These are phyloP conservation scores for Drosophila borealis DNA, from an alignment of 2,888 invertebrate genomes.

Conservation along the genomic window DNA sequence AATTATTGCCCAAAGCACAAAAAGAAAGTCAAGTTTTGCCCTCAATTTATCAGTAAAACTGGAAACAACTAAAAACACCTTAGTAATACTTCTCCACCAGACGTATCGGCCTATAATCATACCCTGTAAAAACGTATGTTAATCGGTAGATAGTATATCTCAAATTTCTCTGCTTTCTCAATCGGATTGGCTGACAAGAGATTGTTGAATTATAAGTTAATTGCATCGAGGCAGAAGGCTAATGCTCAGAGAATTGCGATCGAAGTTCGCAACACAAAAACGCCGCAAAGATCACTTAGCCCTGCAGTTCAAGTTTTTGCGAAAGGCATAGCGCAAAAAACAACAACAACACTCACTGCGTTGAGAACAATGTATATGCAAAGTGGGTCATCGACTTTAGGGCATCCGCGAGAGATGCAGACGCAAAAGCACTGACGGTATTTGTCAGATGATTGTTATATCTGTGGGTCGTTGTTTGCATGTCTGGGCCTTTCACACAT, in stretches of 20 bases:
- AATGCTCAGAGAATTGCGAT: constrained; percentile 21
- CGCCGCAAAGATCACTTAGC: constrained; percentile 51
- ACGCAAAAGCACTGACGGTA: constrained; percentile 32
- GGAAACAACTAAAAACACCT: constrained; percentile 17
- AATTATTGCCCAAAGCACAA: constrained; percentile 35
- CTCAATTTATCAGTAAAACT: constrained; percentile 51
- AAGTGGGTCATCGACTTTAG: constrained; percentile 66
- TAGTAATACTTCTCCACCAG: neutral
- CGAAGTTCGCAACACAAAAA: constrained; percentile 29
- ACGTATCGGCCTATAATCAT: constrained; percentile 9
- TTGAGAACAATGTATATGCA: constrained; percentile 66
- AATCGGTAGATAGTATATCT: neutral
- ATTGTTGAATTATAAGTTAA: constrained; percentile 18
- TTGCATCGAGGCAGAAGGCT: neutral
- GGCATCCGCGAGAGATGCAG: constrained; percentile 42
- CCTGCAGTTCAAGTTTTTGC: constrained; percentile 67
- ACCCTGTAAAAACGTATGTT: constrained; percentile 9
- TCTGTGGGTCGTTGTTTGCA: constrained; percentile 28
- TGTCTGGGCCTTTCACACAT: constrained; percentile 52
- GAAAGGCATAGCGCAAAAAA: constrained; percentile 56
- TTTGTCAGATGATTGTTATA: constrained; percentile 38
- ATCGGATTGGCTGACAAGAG: constrained; percentile 13
- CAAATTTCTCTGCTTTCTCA: neutral
- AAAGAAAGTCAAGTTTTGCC: constrained; percentile 70
- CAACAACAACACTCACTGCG: constrained; percentile 21